Percentiles rank a stretch among this genome's conserved stretches.
Conservation (phyloP, 2,797 vertebrate genomes). For the Rhinogobio ventralis region DNA sequence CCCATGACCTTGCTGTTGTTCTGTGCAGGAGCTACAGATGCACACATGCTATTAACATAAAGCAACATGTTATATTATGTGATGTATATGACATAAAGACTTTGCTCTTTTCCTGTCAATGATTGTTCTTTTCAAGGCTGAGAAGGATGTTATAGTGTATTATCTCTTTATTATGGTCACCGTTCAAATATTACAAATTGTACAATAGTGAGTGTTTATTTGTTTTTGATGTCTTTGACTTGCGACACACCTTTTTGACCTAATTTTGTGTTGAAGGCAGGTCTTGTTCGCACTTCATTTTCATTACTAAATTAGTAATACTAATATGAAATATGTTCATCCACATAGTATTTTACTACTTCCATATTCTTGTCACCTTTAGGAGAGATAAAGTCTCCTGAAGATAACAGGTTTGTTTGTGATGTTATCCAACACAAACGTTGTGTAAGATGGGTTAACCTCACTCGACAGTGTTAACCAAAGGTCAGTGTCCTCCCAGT, state of each 20-base stretch:
- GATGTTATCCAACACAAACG: conserved; percentile 1
- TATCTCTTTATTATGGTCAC: background rate
- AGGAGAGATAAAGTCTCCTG: background rate
- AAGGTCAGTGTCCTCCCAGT: conserved; percentile 26
- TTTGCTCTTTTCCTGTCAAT: conserved; percentile 47
- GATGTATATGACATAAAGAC: conserved; percentile 1
- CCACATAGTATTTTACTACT: background rate
- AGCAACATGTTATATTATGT: background rate
- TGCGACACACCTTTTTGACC: background rate
- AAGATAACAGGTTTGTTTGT: conserved; percentile 35
- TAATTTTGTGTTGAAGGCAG: background rate
- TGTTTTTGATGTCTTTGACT: conserved; percentile 4
- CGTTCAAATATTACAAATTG: background rate
- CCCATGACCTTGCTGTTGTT: background rate
- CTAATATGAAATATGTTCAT: background rate
- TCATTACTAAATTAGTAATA: background rate
- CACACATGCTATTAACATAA: background rate
- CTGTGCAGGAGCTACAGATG: background rate
- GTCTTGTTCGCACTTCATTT: background rate
- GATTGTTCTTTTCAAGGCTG: conserved; percentile 47
- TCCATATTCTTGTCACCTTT: background rate
- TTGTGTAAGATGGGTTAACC: conserved; percentile 41
- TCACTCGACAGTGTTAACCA: background rate
- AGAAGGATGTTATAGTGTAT: conserved; percentile 2
- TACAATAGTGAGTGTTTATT: background rate